These are phyloP conservation scores for Gallinago undulata DNA, from an alignment of 2,113 vertebrate genomes.

Conservation along the genomic window DNA sequence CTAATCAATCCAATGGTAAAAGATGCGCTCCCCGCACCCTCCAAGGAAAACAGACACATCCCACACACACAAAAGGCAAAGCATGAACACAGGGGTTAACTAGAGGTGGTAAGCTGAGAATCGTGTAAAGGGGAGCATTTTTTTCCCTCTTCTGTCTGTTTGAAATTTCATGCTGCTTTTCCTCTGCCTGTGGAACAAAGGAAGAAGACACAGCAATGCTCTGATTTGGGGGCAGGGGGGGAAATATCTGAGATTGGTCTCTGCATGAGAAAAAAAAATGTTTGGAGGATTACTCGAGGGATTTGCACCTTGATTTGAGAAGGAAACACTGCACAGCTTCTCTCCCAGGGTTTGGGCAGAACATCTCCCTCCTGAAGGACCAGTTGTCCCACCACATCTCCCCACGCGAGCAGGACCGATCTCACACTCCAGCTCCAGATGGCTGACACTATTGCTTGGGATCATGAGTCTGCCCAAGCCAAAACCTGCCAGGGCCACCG, in stretches of 20 bases:
- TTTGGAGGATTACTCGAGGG: not conserved
- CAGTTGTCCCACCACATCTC: not conserved
- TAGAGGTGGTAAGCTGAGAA: not conserved
- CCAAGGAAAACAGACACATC: not conserved
- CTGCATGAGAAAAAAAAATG: not conserved
- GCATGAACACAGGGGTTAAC: not conserved
- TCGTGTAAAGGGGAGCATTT: not conserved
- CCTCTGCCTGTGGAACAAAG: not conserved
- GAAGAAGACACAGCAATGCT: not conserved
- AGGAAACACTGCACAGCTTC: not conserved
- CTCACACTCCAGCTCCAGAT: not conserved
- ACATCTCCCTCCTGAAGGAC: not conserved
- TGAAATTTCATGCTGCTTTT: slow-evolving; percentile 17
- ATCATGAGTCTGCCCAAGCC: not conserved
- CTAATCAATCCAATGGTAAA: not conserved
- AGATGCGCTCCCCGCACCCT: not conserved
- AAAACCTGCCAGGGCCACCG: not conserved
- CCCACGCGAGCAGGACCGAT: accelerated
- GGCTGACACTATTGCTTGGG: not conserved
- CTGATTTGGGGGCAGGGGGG: not conserved
- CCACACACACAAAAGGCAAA: not conserved
- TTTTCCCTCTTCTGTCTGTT: not conserved
- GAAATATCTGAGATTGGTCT: not conserved
- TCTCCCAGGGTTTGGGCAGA: not conserved
- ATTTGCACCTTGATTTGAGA: not conserved